Conservation (phyloP, 35 echinoderm and acorn worm genomes). For the Holothuria glaberrima region DNA sequence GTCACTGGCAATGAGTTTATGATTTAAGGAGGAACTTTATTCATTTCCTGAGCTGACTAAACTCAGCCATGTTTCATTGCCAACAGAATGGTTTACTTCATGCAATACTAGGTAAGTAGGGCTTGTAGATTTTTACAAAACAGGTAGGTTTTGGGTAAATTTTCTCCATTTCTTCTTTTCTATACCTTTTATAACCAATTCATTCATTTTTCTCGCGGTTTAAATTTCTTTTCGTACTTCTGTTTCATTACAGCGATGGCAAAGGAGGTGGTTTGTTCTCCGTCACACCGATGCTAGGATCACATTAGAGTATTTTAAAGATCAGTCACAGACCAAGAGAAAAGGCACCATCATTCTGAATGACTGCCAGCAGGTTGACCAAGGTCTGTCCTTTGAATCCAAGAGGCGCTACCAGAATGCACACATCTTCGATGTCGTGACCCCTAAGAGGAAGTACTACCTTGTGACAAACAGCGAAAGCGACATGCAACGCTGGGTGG, state of each 20-base stretch:
- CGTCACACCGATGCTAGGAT: conserved; percentile 24
- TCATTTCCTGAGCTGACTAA: too few relatives aligned
- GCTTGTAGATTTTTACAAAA: too few relatives aligned
- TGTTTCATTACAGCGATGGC: conserved; percentile 72
- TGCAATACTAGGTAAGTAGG: too few relatives aligned
- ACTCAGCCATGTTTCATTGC: too few relatives aligned
- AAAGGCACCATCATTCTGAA: conserved; percentile 82
- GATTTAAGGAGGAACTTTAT: too few relatives aligned
- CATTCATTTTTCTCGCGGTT: too few relatives aligned
- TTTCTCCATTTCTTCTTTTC: too few relatives aligned
- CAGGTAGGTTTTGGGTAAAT: too few relatives aligned
- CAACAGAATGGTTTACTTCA: too few relatives aligned
- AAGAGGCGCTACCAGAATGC: conserved; percentile 66
- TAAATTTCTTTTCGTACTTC: too few relatives aligned
- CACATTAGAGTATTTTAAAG: conserved; percentile 80
- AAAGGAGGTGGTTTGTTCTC: conserved; percentile 79
- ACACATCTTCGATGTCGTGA: conserved; percentile 88
- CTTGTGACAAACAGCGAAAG: conserved; percentile 78
- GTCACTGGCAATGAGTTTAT: too few relatives aligned
- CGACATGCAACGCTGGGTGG: conserved; percentile 90
- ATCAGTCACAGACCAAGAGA: conserved; percentile 55
- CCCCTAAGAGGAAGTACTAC: conserved; percentile 82
- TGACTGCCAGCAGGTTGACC: conserved; percentile 81
- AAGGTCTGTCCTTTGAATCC: conserved; percentile 85
- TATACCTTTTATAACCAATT: too few relatives aligned